A percentile compares a stretch with the other conserved stretches of the same genome.
phyloP scores from a whole-genome alignment of 2,113 vertebrate genomes.

The Anthoscopus minutus region DNA sequence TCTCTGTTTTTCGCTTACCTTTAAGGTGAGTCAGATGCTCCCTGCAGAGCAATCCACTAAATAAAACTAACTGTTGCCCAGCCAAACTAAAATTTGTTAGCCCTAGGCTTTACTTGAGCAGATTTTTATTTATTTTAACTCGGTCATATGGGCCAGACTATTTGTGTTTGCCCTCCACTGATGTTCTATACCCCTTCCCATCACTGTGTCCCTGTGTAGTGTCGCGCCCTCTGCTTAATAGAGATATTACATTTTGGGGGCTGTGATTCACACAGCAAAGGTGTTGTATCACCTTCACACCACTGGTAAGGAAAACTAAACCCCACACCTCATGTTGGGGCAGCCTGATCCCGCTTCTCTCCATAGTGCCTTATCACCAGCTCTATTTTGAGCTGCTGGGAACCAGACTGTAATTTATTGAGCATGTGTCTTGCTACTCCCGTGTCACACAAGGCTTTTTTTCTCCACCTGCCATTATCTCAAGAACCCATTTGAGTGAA shows the following conservation, averaged over 20 bases:
- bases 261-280: background rate
- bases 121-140: background rate
- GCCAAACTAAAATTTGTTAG: background rate
- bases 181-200: background rate
- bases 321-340: rapidly evolving
- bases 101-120: background rate
- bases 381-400: background rate
- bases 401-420: rapidly evolving
- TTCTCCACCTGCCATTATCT: background rate
- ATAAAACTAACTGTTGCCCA: background rate
- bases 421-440: background rate
- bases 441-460: background rate
- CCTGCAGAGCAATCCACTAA: background rate
- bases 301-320: background rate
- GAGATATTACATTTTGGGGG: background rate
- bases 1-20: background rate
- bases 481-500: background rate
- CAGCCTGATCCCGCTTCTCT: background rate
- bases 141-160: background rate
- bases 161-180: background rate
- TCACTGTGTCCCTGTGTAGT: background rate
- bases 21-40: background rate
- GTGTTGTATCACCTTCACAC: background rate
- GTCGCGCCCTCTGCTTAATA: background rate
- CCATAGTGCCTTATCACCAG: rapidly evolving